Base-by-base conservation (phyloP, 2,797 vertebrate genomes). In the Spinibarbus caldwelli region DNA sequence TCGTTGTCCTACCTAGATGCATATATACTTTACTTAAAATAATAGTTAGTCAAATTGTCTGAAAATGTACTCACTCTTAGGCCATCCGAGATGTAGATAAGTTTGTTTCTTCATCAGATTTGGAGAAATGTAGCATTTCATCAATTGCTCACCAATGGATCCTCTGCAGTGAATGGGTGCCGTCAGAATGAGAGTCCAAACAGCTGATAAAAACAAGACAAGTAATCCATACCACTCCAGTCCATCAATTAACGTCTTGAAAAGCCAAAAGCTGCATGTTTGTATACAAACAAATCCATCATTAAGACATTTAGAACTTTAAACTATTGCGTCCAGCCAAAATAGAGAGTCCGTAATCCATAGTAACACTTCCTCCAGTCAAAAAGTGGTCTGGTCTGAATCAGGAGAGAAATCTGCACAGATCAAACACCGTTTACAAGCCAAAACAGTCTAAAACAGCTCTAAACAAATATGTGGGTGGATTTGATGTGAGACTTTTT, bases 361-460 rank as follows among this genome's bases (percentile, higher is more conserved):
- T 34, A 34, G 4, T 34, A 34, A 23, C 7, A 3, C 49, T 21
- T 52, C 12, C 45, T 47, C 4, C 1, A 49, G 21, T 54, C 7
- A 23, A 57, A 59, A 26, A 26, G 11, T 62, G 4, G 4, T 15
- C 59, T 62, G n/a, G 26, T 62, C 26, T 62, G 26, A 62, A 62
- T 62, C 57, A 62, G n/a, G 57, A 62, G 57, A 62, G 26, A 62
- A 6, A 29, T 62, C n/a, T 62, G 57, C n/a, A 26, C 4, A 26
- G 57, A 14, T 59, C 11, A 5, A 59, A 11, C n/a, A 62, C 57
- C 2, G 49, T 52, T 21, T 59, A 5, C n/a, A 12, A 59, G n/a
- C n/a, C 2, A 1, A 15, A 49, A 19, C 7, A 8, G n/a, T 2
- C n/a, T 4, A 0, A 15, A 49, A 17, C 7, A 21, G n/a, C 1